A percentile compares a stretch with the other conserved stretches of the same genome.
These are phyloP conservation scores for Phasia obesa DNA, from an alignment of 2,888 invertebrate genomes.

Conservation along the genomic window DNA sequence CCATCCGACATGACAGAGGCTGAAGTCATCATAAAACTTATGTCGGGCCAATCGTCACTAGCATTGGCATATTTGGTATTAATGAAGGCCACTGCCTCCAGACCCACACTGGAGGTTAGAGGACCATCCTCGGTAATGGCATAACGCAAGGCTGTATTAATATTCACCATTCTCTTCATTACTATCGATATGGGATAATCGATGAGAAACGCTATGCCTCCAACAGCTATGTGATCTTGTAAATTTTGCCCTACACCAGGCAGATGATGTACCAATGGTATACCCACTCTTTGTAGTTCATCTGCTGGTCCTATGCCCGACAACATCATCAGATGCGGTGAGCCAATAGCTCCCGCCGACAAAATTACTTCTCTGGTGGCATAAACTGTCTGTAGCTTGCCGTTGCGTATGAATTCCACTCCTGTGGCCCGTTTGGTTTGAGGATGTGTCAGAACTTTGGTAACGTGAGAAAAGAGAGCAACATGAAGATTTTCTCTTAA, in stretches of 20 bases:
- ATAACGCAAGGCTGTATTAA: conserved; percentile 92
- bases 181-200: conserved; percentile 92
- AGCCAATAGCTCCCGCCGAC: conserved; percentile 92
- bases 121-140: conserved; percentile 94
- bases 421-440: conserved; percentile 89
- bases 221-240: conserved; percentile 95
- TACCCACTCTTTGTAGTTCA: conserved; percentile 88
- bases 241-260: conserved; percentile 94
- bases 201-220: conserved; percentile 91
- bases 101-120: conserved; percentile 91
- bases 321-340: conserved; percentile 95
- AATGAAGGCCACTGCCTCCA: conserved; percentile 94
- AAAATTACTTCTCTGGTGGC: conserved; percentile 81
- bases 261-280: conserved; percentile 88
- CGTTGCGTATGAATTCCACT: conserved; percentile 89
- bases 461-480: conserved; percentile 90
- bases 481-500: conserved; percentile 91
- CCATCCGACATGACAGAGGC: conserved; percentile 92
- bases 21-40: conserved; percentile 94
- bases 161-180: conserved; percentile 90
- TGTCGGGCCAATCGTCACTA: conserved; percentile 95
- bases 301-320: conserved; percentile 91
- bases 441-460: conserved; percentile 89
- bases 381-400: conserved; percentile 83
- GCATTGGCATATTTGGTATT: conserved; percentile 94